These are phyloP conservation scores for Amyelois transitella DNA, from an alignment of 1,140 invertebrate species.

Conservation along the genomic window DNA sequence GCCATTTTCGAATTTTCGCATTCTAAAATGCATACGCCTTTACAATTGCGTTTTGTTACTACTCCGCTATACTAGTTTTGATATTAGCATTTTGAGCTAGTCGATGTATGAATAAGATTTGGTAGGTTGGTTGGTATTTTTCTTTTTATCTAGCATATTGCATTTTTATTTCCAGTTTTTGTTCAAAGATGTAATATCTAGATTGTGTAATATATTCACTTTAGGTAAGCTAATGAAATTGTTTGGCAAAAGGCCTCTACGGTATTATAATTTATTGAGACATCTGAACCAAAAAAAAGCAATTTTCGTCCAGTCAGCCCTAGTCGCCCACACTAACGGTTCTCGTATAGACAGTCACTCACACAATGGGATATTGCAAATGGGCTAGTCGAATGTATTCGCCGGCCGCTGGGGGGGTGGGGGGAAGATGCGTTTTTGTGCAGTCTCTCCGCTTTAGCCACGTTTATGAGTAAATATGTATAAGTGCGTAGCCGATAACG, in stretches of 20 bases:
- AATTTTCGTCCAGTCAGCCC: not conserved
- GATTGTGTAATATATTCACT: no score
- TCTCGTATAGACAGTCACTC: conserved; percentile 41
- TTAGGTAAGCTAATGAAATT: no score
- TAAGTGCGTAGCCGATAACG: conserved; percentile 66
- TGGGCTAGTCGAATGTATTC: conserved; percentile 72
- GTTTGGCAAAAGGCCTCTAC: no score
- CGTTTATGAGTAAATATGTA: conserved; percentile 57
- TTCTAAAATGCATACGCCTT: not conserved
- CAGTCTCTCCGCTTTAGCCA: conserved; percentile 59
- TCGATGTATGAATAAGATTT: no score
- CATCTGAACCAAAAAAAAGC: not conserved
- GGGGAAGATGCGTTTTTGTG: conserved; percentile 71
- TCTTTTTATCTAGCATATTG: no score
- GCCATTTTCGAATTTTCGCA: not conserved
- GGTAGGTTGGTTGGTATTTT: no score
- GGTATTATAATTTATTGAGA: not conserved
- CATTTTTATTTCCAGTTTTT: no score
- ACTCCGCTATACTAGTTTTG: not conserved
- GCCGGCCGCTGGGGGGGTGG: conserved; percentile 57
- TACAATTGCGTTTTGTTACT: not conserved
- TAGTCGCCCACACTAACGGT: conserved; percentile 23
- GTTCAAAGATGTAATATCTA: no score
- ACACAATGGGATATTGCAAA: conserved; percentile 70
- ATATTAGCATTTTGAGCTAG: not conserved